phyloP scores from a whole-genome alignment of 2,113 vertebrate species.

The Cochlearius cochlearius region DNA sequence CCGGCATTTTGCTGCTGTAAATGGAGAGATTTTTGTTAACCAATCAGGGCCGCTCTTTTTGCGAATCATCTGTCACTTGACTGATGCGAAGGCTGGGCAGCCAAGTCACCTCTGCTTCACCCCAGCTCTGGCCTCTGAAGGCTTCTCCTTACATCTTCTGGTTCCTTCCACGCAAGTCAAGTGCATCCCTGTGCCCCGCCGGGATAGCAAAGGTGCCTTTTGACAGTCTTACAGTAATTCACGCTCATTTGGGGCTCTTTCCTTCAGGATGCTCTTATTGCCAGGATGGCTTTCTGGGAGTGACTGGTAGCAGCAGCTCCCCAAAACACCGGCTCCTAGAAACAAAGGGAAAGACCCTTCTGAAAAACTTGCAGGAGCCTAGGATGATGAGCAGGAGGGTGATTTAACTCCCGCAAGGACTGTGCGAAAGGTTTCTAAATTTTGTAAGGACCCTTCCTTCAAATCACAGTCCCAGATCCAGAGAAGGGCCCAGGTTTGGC shows the following conservation, averaged over 20 bases:
- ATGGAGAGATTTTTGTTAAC: constrained; percentile 56
- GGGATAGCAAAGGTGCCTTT: not conserved
- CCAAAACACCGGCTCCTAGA: fast-evolving
- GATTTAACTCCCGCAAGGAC: not conserved
- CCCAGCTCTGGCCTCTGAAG: not conserved
- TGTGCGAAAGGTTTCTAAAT: not conserved
- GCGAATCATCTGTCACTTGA: not conserved
- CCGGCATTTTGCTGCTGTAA: constrained; percentile 57
- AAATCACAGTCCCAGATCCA: not conserved
- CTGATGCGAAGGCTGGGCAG: not conserved
- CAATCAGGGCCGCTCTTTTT: not conserved
- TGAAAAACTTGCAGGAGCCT: not conserved
- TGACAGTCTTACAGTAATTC: not conserved
- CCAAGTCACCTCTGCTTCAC: not conserved
- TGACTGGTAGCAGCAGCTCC: not conserved
- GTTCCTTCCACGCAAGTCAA: not conserved
- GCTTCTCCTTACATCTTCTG: not conserved
- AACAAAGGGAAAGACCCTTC: not conserved
- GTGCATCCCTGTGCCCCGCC: not conserved
- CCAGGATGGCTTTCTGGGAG: not conserved
- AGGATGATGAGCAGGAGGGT: not conserved
- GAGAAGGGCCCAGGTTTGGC: not conserved
- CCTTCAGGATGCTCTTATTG: not conserved
- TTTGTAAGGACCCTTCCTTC: not conserved
- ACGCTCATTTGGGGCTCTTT: not conserved